Base-by-base conservation (phyloP, 1,140 invertebrate species). In the Zaprionus ghesquierei region DNA sequence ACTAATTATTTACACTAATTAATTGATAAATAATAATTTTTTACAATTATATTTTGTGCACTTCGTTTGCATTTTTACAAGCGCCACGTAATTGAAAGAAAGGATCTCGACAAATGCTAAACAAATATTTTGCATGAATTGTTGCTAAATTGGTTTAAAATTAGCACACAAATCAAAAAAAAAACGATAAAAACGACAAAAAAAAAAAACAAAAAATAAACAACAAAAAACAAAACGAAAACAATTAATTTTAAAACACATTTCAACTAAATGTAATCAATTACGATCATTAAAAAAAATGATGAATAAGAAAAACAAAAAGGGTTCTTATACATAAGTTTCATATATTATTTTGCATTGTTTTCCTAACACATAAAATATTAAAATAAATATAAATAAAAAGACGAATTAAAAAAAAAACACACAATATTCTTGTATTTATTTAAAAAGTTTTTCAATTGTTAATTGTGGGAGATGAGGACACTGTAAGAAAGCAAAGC, bases 301-400 rank as follows among this genome's bases (percentile, higher is more conserved):
- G 58, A 33, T 22, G 5, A 53, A 31, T 20, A 10, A 53, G 15
- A 66, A 58, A 35, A 60, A 38, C 12, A 60, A 61, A 75, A 82
- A 75, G 65, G 66, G 71, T 84, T 82, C 80, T 79, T 79, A 84
- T 76, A 85, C 31, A 85, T 82, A 82, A 75, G 72, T 78, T 82
- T 85, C 72, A 76, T 79, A 77, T 77, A 79, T 79, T 69, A 79
- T 85, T 85, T 85, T 69, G 74, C 77, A 85, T 85, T 86, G 78
- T 85, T 85, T 85, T 81, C 77, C 82, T 85, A 85, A 86, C 74
- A 85, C 79, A 55, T 65, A 81, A 75, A 53, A 77, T 80, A 81
- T 70, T 69, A 66, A 76, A 69, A 62, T 79, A 63, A 76, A 76
- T 79, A 84, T 74, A 84, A 85, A 63, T 73, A 69, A 73, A 73